Evolutionary conservation across 2,797 vertebrate genomes (phyloP).

Genomic region (Meriones psammophilus): DNA sequence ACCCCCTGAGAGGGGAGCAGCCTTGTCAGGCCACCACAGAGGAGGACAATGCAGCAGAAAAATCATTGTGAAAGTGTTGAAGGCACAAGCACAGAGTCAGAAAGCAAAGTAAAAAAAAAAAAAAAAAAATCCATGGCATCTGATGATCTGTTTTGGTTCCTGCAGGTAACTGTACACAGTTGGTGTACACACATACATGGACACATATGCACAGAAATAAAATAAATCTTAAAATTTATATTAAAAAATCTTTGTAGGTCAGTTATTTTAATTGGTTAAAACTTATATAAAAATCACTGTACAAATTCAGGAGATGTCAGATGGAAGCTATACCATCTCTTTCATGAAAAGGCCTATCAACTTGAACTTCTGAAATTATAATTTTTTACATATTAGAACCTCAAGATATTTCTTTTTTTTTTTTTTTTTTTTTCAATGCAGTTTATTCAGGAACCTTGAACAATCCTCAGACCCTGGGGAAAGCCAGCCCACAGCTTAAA

Average conservation of each 20-base stretch:
- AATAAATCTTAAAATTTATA: not conserved
- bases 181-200: not conserved
- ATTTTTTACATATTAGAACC: not conserved
- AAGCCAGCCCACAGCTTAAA: no score
- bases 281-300: not conserved
- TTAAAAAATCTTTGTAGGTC: not conserved
- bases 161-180: not conserved
- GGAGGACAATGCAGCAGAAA: no score
- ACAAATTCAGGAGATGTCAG: not conserved
- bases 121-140: no score
- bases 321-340: not conserved
- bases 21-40: no score
- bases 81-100: no score
- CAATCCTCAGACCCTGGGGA: no score
- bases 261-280: constrained; percentile 25
- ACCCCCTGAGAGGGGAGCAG: no score
- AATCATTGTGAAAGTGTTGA: no score
- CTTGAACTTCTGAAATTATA: not conserved
- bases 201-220: not conserved
- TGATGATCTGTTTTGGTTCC: not conserved
- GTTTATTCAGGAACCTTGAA: no score
- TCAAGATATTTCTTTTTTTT: no score
- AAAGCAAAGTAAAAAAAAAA: no score
- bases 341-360: fast-evolving
- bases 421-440: no score